Percentiles rank a stretch among this genome's conserved stretches.
These are phyloP conservation scores for Lytechinus variegatus DNA, from an alignment of 35 echinoderm and acorn worm species.

Conservation along the genomic window DNA sequence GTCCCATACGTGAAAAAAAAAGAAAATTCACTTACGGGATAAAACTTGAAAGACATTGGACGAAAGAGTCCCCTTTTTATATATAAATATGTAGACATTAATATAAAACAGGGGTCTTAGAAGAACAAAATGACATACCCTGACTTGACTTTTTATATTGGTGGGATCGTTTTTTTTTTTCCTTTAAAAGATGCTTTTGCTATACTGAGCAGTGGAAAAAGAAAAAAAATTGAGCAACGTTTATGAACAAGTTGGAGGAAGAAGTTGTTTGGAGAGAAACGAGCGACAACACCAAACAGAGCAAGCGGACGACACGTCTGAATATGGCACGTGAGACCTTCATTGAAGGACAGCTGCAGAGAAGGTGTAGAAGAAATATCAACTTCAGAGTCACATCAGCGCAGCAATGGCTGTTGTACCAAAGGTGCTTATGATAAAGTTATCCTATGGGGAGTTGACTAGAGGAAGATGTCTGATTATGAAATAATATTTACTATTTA, in stretches of 20 bases:
- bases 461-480: background rate
- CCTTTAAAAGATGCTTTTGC: background rate
- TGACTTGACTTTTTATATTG: background rate
- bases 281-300: background rate
- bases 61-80: background rate
- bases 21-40: background rate
- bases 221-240: background rate
- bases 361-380: background rate
- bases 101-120: background rate
- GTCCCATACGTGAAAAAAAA: background rate
- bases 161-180: background rate
- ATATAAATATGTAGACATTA: constrained; percentile 8
- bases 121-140: background rate
- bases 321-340: background rate
- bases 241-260: background rate
- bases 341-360: background rate
- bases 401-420: too few species aligned
- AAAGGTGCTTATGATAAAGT: background rate
- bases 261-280: background rate
- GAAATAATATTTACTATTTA: background rate
- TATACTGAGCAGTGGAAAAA: background rate
- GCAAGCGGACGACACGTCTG: background rate
- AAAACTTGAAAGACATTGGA: background rate
- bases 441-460: background rate
- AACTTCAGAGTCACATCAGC: background rate